These are phyloP conservation scores for Triplophysa siluroides DNA, from an alignment of 2,113 vertebrate species.

Conservation along the genomic window DNA sequence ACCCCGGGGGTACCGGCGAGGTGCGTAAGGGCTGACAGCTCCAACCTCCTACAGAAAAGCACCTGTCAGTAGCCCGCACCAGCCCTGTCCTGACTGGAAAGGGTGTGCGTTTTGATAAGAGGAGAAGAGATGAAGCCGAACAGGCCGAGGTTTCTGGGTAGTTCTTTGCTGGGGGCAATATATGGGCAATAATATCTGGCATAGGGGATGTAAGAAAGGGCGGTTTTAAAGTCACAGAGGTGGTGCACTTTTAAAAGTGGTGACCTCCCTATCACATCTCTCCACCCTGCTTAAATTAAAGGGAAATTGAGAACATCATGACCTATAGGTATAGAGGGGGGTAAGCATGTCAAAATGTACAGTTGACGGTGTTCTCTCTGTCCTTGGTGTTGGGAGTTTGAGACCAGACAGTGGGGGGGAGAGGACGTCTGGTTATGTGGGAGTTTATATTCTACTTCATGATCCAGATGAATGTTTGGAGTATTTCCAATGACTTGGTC, in stretches of 20 bases:
- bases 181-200: not conserved
- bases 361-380: not conserved
- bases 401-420: not conserved
- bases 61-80: constrained; percentile 35
- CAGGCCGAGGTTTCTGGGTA: constrained; percentile 34
- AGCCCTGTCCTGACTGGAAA: not conserved
- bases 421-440: not conserved
- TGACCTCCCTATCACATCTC: not conserved
- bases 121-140: not conserved
- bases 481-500: not conserved
- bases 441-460: not conserved
- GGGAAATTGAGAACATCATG: constrained; percentile 32
- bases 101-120: constrained; percentile 15
- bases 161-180: not conserved
- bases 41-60: constrained; percentile 29
- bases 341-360: constrained; percentile 6
- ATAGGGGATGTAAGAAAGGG: not conserved
- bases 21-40: constrained; percentile 19
- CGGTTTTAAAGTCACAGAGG: constrained; percentile 14
- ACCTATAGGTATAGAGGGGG: constrained; percentile 9
- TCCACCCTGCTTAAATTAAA: constrained; percentile 20
- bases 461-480: not conserved
- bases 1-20: constrained; percentile 9
- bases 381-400: not conserved
- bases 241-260: constrained; percentile 20